phyloP scores from a whole-genome alignment of 2,113 vertebrate species.

The Tetrax tetrax region DNA sequence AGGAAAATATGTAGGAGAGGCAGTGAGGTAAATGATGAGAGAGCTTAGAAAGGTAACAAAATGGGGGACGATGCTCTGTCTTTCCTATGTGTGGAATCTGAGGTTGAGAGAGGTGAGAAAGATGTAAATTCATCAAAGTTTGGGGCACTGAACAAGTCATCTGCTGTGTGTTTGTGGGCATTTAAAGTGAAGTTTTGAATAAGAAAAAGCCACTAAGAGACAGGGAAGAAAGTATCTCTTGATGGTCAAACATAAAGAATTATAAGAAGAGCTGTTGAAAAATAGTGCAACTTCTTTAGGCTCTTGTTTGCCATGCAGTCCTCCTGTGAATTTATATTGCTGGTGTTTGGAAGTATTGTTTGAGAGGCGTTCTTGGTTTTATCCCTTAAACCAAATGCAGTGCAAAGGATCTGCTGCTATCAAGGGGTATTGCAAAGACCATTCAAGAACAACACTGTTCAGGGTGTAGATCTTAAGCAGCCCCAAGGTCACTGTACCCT shows the following conservation, averaged over 20 bases:
- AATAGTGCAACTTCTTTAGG: not conserved
- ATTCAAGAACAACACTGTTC: not conserved
- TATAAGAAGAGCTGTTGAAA: not conserved
- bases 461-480: not conserved
- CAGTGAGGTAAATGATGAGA: not conserved
- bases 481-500: not conserved
- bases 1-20: not conserved
- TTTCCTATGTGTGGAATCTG: not conserved
- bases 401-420: not conserved
- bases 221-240: not conserved
- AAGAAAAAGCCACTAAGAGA: not conserved
- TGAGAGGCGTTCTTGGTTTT: not conserved
- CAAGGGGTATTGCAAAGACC: rapidly evolving
- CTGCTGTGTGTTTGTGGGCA: not conserved
- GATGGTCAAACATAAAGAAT: not conserved
- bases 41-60: not conserved
- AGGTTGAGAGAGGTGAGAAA: not conserved
- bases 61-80: rapidly evolving
- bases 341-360: not conserved
- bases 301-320: not conserved
- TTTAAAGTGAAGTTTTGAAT: not conserved
- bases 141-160: not conserved
- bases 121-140: not conserved
- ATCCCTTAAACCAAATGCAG: not conserved
- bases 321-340: not conserved